Conservation (phyloP, 2,113 vertebrate species). For the Xiphorhynchus elegans region DNA sequence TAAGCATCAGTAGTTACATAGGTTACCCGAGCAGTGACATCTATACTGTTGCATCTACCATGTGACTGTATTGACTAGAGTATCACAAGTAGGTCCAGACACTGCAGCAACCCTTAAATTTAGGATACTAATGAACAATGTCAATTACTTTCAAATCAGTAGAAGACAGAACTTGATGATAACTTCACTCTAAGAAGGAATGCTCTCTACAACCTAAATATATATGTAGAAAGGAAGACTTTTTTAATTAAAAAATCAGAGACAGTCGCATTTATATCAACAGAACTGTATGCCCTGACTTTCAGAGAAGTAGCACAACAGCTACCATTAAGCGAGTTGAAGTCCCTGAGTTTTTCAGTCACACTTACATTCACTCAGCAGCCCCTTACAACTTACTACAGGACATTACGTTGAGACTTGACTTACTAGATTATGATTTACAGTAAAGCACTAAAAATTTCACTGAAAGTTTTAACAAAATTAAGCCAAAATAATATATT, state of each 20-base stretch:
- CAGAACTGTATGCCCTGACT: not conserved
- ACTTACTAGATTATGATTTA: not conserved
- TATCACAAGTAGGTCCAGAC: not conserved
- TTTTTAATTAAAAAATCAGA: not conserved
- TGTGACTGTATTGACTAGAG: not conserved
- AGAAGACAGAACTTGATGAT: not conserved
- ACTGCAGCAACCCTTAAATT: not conserved
- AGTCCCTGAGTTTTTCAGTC: not conserved
- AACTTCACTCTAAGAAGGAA: not conserved
- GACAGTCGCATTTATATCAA: not conserved
- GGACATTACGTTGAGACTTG: not conserved
- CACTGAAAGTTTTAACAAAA: not conserved
- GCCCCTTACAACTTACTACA: not conserved
- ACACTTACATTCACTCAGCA: not conserved
- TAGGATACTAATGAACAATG: not conserved
- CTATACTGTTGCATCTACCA: not conserved
- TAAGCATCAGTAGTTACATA: not conserved
- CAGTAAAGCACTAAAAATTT: not conserved
- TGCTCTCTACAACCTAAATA: not conserved
- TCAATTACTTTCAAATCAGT: not conserved
- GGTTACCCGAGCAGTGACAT: rapidly evolving
- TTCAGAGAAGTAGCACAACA: not conserved
- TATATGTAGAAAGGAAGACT: not conserved
- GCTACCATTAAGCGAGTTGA: not conserved
- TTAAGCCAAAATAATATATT: not conserved